These are phyloP conservation scores for Merodon equestris DNA, from an alignment of 2,888 invertebrate species.

Conservation along the genomic window DNA sequence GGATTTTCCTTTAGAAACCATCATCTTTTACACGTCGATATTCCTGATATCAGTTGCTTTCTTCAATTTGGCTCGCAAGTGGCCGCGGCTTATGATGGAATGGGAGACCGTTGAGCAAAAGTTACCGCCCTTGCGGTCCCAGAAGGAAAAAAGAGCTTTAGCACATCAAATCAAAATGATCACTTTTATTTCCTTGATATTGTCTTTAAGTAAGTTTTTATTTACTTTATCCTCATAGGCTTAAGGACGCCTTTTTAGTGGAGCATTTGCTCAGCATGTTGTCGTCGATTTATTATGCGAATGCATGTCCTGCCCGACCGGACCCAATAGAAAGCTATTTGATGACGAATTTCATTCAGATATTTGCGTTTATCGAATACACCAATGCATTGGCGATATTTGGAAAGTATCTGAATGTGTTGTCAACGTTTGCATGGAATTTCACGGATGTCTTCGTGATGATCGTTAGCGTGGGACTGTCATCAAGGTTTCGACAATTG, in stretches of 20 bases:
- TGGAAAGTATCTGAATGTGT: constrained; percentile 79
- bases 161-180: constrained; percentile 74
- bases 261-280: constrained; percentile 84
- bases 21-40: constrained; percentile 75
- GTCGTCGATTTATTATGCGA: constrained; percentile 79
- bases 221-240: neutral
- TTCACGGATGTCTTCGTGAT: constrained; percentile 87
- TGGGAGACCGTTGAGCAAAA: constrained; percentile 75
- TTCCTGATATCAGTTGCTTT: too few relatives aligned
- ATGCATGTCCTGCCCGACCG: constrained; percentile 73
- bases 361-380: constrained; percentile 73
- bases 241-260: constrained; percentile 65
- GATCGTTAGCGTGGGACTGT: constrained; percentile 84
- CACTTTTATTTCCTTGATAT: too few relatives aligned
- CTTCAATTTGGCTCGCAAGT: too few relatives aligned
- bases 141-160: constrained; percentile 71
- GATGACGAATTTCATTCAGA: constrained; percentile 70
- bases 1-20: constrained; percentile 72
- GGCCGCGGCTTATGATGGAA: too few relatives aligned
- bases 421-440: constrained; percentile 86
- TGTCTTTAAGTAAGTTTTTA: constrained; percentile 72
- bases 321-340: constrained; percentile 75
- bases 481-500: constrained; percentile 83
- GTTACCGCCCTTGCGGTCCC: constrained; percentile 71
- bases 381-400: constrained; percentile 71